Base-by-base conservation (phyloP, 2,797 vertebrate species). In the Fistularia tabacaria region DNA sequence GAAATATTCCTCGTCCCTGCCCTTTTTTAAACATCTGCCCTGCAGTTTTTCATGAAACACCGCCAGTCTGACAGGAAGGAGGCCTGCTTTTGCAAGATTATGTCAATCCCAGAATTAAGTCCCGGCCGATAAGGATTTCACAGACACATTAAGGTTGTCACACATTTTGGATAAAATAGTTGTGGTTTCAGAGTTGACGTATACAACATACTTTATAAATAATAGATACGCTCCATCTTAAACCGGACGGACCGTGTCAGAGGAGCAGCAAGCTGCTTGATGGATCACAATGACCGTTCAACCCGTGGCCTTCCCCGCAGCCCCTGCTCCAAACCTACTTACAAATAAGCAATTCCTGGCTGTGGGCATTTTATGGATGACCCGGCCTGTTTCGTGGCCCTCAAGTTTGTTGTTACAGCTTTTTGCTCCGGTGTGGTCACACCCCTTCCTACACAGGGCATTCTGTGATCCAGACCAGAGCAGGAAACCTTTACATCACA, bases 331-430 rank as follows among this genome's bases (percentile, higher is more conserved):
- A 76, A 67, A 64, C 64, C 68, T 72, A 74, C 15, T 14, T 6
- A 69, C 46, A 79, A 79, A 82, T 71, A 66, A 75, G 66, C 74
- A 57, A 12, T 49, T 65, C 38, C 38, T 68, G 64, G 63, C 79
- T 69, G 47, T 60, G 69, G 66, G 68, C 62, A 39, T 51, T 72
- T 38, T 55, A 53, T 38, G 64, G 62, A 74, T 51, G 69, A 74
- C 64, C 85, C 85, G 85, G 81, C 60, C 53, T 74, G 62, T 82
- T 74, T 89, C 86, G 77, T 59, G 40, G 53, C 70, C 55, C 64
- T 25, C 62, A 15, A 49, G 77, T 84, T 86, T 89, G 75, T 87
- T 87, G 74, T 86, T 86, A 59, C 61, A 86, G 77, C 75, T 67
- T 73, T 69, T 42, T 51, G 59, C 64, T 59, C 6, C 1, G 59